Conservation (phyloP, 23 tunicate genomes). For the Aplidium turbinatum region DNA sequence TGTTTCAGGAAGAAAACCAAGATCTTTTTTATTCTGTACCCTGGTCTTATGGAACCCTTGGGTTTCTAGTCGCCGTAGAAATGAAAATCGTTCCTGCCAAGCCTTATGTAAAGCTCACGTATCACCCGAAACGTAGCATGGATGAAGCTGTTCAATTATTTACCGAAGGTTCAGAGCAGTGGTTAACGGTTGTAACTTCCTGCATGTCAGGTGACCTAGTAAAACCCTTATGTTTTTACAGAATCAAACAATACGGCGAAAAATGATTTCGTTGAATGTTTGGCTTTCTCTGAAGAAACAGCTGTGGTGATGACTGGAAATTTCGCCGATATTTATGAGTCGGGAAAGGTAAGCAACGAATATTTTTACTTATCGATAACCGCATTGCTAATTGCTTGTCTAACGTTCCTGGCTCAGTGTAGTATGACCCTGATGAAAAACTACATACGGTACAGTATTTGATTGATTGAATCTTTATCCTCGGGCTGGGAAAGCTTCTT, state of each 20-base stretch:
- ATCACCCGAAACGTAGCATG: slow-evolving; percentile 55
- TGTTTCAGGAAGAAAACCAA: slow-evolving; percentile 55
- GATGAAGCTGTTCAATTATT: slow-evolving; percentile 27
- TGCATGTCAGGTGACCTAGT: background rate
- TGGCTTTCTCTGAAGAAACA: slow-evolving; percentile 53
- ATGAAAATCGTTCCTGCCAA: slow-evolving; percentile 69
- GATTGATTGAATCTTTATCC: too few species aligned
- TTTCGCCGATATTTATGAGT: slow-evolving; percentile 52
- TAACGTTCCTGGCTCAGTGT: too few species aligned
- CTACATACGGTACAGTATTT: too few species aligned
- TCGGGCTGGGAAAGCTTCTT: too few species aligned
- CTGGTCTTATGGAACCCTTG: slow-evolving; percentile 87
- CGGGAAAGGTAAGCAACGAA: slow-evolving; percentile 48
- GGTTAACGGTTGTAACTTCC: background rate
- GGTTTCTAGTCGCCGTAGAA: slow-evolving; percentile 86
- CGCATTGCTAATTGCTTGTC: too few species aligned
- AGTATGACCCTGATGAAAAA: too few species aligned
- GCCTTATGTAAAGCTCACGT: slow-evolving; percentile 65
- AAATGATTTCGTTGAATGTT: slow-evolving; percentile 79
- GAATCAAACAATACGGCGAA: slow-evolving; percentile 50
- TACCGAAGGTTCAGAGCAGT: slow-evolving; percentile 30
- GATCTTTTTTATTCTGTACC: slow-evolving; percentile 84
- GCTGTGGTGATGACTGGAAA: slow-evolving; percentile 86
- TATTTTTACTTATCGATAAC: too few species aligned
- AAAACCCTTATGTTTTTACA: background rate